These are phyloP conservation scores for Euzophera pinguis DNA, from an alignment of 2,888 invertebrate genomes.

Conservation along the genomic window DNA sequence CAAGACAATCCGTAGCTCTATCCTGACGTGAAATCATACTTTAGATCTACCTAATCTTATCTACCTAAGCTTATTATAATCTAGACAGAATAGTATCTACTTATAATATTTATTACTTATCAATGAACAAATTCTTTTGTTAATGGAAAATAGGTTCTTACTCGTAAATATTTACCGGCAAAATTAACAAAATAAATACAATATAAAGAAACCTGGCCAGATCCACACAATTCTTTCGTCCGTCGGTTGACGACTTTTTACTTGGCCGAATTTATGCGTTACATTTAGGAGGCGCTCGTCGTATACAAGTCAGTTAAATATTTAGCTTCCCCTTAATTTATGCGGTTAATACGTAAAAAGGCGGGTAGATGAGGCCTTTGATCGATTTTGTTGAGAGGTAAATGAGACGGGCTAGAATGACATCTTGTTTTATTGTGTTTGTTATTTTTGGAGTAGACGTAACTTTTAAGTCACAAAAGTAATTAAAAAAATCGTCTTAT, in stretches of 20 bases:
- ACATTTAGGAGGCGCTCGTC: constrained; percentile 68
- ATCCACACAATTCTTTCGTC: constrained; percentile 34
- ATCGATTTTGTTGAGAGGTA: constrained; percentile 47
- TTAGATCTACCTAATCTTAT: too few relatives aligned
- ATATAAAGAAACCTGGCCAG: constrained; percentile 18
- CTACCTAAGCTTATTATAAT: too few relatives aligned
- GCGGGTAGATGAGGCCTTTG: constrained; percentile 34
- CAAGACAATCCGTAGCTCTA: too few relatives aligned
- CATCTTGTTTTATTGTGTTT: neutral
- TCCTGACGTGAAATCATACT: too few relatives aligned
- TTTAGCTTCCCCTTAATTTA: constrained; percentile 70
- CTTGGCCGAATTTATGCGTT: constrained; percentile 71
- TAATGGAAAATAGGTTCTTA: too few relatives aligned
- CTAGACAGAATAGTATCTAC: too few relatives aligned
- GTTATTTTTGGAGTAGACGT: neutral
- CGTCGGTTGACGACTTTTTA: constrained; percentile 69
- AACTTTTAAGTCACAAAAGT: neutral
- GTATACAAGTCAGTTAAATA: constrained; percentile 72
- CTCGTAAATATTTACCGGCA: neutral
- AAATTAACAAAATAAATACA: neutral
- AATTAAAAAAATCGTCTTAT: too few relatives aligned
- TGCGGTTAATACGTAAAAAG: constrained; percentile 61
- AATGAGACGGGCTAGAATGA: constrained; percentile 17
- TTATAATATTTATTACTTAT: too few relatives aligned
- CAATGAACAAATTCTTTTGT: too few relatives aligned